Conservation (phyloP, 2,113 vertebrate genomes). For the Lophochroa leadbeateri region DNA sequence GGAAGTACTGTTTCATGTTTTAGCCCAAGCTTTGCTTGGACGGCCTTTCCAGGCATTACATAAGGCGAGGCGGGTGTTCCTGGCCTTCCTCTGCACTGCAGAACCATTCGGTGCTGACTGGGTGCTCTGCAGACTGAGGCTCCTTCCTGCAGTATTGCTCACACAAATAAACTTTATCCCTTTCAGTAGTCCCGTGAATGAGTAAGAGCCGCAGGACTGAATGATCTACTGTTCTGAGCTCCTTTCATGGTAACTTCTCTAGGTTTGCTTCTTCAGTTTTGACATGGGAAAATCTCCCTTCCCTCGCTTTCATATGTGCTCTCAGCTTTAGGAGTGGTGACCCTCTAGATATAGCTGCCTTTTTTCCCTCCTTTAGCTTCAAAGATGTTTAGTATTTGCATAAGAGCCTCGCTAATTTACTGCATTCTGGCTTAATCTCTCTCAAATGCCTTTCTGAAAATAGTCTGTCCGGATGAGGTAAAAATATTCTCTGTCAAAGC, state of each 20-base stretch:
- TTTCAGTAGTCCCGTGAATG: not conserved
- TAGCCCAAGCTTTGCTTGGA: not conserved
- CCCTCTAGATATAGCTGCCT: not conserved
- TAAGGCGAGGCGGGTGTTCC: not conserved
- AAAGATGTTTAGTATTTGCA: not conserved
- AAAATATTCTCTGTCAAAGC: not conserved
- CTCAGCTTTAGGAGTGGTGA: not conserved
- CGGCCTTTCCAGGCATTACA: not conserved
- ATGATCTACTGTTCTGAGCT: not conserved
- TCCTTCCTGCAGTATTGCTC: not conserved
- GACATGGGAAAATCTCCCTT: not conserved
- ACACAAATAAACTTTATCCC: not conserved
- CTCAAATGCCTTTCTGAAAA: conserved; percentile 17
- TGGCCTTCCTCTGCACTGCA: not conserved
- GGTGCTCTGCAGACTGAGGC: not conserved
- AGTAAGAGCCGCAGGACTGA: not conserved
- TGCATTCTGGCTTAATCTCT: conserved; percentile 23
- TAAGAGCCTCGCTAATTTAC: not conserved
- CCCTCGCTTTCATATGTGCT: not conserved
- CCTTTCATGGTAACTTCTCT: not conserved
- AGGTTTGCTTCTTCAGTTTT: not conserved
- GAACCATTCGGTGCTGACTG: not conserved
- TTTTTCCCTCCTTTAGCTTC: not conserved
- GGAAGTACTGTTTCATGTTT: not conserved
- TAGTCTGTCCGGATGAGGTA: conserved; percentile 37